Evolutionary conservation across 64 coral and sea anemone species (phyloP).

Genomic region (Stylophora pistillata): DNA sequence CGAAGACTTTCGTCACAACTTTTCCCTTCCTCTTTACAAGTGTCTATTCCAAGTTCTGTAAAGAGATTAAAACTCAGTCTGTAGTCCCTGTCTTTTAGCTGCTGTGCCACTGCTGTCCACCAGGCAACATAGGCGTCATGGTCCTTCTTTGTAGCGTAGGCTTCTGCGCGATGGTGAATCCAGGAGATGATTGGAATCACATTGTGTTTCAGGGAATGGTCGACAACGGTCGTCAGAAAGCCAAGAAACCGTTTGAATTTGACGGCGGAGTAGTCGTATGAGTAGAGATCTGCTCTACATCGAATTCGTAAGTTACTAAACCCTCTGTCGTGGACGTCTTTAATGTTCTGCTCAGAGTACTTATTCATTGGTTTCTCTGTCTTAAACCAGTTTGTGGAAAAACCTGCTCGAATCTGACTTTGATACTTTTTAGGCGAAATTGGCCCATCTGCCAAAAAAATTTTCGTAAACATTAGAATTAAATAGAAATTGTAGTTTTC

Average conservation of each 20-base stretch:
- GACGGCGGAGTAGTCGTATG: neutral
- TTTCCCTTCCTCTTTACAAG: neutral
- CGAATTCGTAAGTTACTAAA: constrained; percentile 66
- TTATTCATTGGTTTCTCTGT: constrained; percentile 30
- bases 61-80: constrained; percentile 58
- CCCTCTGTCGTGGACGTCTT: constrained; percentile 28
- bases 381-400: constrained; percentile 84
- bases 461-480: too few relatives aligned
- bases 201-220: constrained; percentile 9
- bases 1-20: constrained; percentile 26
- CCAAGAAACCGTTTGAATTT: constrained; percentile 45
- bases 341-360: constrained; percentile 47
- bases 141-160: constrained; percentile 11
- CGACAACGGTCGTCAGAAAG: constrained; percentile 42
- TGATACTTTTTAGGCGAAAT: constrained; percentile 47
- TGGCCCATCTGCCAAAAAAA: neutral
- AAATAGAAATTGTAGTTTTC: too few relatives aligned
- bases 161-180: constrained; percentile 48
- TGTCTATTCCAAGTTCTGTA: constrained; percentile 49
- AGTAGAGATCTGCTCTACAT: constrained; percentile 47
- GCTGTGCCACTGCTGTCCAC: constrained; percentile 30
- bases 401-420: constrained; percentile 42
- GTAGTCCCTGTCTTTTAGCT: constrained; percentile 42
- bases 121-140: neutral
- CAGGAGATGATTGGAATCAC: constrained; percentile 46